Evolutionary conservation across 2,797 vertebrate species (phyloP).

Genomic region (Paramormyrops hopkinsi): DNA sequence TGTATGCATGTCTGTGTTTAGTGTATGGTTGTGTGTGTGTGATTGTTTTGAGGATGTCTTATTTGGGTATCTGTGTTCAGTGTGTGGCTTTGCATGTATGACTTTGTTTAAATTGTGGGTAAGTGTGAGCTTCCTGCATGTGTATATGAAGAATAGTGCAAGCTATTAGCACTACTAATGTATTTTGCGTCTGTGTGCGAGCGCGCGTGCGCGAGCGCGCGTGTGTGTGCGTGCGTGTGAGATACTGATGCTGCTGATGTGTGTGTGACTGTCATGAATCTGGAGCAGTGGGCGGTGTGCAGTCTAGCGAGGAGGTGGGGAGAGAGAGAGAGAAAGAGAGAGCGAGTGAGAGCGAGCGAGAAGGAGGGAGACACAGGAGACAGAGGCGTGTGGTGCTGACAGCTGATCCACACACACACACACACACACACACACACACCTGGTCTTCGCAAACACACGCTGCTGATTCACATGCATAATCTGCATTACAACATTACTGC

Average conservation of each 20-base stretch:
- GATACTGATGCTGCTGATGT: slow-evolving; percentile 7
- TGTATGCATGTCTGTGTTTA: neutral
- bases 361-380: neutral
- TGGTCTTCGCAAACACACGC: neutral
- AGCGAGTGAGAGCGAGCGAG: neutral
- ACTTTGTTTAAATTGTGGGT: neutral
- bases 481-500: neutral
- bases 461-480: neutral
- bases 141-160: neutral
- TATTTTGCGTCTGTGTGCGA: neutral
- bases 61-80: neutral
- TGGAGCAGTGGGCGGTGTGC: slow-evolving; percentile 24
- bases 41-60: neutral
- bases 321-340: neutral
- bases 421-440: neutral
- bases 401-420: neutral
- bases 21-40: neutral
- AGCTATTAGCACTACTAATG: neutral
- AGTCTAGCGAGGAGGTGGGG: slow-evolving; percentile 12
- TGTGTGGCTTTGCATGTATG: neutral
- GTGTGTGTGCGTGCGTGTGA: neutral
- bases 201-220: neutral
- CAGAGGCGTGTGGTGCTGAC: neutral
- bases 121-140: neutral
- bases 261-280: slow-evolving; percentile 20